Evolutionary conservation across 2,113 vertebrate genomes (phyloP).

Genomic region (Saguinus imperator): DNA sequence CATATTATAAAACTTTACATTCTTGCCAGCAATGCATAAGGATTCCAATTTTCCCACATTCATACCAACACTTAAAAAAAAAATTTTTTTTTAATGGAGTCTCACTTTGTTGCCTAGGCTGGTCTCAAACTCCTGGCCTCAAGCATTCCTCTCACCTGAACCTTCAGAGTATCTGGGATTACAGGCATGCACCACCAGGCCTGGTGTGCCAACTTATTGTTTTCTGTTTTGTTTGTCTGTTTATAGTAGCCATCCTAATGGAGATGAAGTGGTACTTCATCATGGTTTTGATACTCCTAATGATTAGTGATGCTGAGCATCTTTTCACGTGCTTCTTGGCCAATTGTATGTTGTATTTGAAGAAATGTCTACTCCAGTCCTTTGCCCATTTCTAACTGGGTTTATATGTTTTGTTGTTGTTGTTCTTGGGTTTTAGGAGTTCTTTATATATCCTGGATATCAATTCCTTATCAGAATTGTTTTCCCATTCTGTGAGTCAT

Average conservation of each 20-base stretch:
- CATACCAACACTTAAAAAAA: background rate
- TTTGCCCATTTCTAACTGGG: background rate
- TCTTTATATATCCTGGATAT: background rate
- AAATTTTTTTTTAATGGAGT: too few relatives aligned
- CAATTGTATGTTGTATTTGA: background rate
- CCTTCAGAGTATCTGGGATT: background rate
- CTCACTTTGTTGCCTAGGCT: background rate
- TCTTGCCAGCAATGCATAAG: background rate
- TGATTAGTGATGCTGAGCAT: background rate
- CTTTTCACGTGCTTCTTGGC: background rate
- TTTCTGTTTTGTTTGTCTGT: background rate
- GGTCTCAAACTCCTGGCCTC: background rate
- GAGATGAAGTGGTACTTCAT: background rate
- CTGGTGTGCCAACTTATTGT: background rate
- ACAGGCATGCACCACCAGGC: background rate
- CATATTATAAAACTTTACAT: background rate
- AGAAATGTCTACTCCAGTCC: background rate
- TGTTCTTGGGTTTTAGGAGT: background rate
- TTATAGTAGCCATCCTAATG: background rate
- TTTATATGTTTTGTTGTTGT: background rate
- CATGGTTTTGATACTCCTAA: background rate
- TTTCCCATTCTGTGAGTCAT: background rate
- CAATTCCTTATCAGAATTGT: background rate
- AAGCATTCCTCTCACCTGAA: background rate
- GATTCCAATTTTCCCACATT: background rate